Conservation (phyloP, 2,888 invertebrate species). For the Abscondita cerata region DNA sequence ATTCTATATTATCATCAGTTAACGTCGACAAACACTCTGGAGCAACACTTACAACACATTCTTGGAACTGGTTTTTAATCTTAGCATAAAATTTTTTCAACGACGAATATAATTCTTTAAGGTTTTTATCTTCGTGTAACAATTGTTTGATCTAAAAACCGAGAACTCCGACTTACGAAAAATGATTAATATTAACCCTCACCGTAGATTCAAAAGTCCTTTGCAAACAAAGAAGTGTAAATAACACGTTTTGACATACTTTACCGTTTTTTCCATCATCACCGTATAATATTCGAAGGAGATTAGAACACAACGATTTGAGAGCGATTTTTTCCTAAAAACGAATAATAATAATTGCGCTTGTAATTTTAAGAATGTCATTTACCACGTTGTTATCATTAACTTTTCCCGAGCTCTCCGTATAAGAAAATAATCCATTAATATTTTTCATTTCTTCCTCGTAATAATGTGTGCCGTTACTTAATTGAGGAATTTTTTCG, state of each 20-base stretch:
- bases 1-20: background rate
- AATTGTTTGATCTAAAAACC: background rate
- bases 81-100: background rate
- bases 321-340: slow-evolving; percentile 14
- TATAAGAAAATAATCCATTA: slow-evolving; percentile 12
- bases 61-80: background rate
- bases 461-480: slow-evolving; percentile 11
- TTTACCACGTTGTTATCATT: background rate
- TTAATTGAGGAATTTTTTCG: slow-evolving; percentile 6
- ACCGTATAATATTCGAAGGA: slow-evolving; percentile 19
- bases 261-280: slow-evolving; percentile 8
- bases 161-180: background rate
- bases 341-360: background rate
- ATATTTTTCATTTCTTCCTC: slow-evolving; percentile 16
- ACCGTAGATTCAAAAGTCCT: slow-evolving; percentile 11
- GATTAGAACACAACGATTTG: slow-evolving; percentile 4
- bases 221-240: slow-evolving; percentile 16
- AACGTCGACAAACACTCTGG: background rate
- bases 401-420: background rate
- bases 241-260: slow-evolving; percentile 23
- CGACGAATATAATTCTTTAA: background rate
- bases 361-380: no score
- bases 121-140: background rate
- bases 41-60: background rate
- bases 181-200: background rate